These are phyloP conservation scores for Periophthalmodon schlosseri DNA, from an alignment of 2,113 vertebrate genomes.

Conservation along the genomic window DNA sequence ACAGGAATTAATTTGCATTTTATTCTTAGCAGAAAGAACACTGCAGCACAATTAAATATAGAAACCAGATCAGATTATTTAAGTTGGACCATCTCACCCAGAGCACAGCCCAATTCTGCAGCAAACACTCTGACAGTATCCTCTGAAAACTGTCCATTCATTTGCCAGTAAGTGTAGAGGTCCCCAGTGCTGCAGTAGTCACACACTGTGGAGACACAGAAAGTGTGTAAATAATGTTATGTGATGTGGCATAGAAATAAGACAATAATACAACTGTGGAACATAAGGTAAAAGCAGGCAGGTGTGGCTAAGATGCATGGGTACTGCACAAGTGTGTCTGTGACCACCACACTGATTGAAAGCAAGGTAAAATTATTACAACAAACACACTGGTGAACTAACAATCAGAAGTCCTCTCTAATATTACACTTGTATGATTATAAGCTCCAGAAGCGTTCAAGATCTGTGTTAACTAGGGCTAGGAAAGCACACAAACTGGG, in stretches of 20 bases:
- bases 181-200: conserved; percentile 92
- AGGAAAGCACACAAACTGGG: conserved; percentile 56
- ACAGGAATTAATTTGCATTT: neutral
- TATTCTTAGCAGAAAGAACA: no score
- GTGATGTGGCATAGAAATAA: neutral
- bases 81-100: conserved; percentile 78
- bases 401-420: conserved; percentile 4
- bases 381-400: conserved; percentile 40
- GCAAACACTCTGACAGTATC: conserved; percentile 86
- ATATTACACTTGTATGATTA: neutral
- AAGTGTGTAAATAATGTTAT: conserved; percentile 15
- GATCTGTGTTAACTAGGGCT: conserved; percentile 50
- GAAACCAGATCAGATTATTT: neutral
- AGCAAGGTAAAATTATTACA: neutral
- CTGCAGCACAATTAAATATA: no score
- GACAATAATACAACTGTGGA: conserved; percentile 11
- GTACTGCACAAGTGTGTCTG: neutral
- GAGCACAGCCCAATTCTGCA: conserved; percentile 87
- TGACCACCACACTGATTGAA: neutral
- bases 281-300: neutral
- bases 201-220: conserved; percentile 81
- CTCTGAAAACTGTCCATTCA: conserved; percentile 83
- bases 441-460: conserved; percentile 35
- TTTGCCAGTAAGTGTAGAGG: conserved; percentile 88
- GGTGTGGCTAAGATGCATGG: neutral